Evolutionary conservation across 2,888 invertebrate genomes (phyloP), one percentile per base, ranked within the genome.

Genomic region (Chalcosyrphus nemorum): DNA sequence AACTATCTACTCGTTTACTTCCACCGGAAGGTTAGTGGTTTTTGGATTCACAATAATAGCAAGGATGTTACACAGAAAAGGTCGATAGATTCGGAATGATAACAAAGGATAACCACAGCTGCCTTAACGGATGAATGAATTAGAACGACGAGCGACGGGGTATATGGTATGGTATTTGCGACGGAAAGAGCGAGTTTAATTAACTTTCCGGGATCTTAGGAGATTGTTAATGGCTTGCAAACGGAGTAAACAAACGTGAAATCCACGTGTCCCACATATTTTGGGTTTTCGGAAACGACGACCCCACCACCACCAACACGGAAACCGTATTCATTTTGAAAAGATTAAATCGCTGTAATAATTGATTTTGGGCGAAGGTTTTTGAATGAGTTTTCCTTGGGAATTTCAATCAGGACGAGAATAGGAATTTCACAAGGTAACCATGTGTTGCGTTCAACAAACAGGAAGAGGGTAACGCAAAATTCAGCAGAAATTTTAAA

Each of bases 1-100:
- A 71, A 77, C 52, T n/a, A n/a, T n/a, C n/a, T 56, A 29, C 38
- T 71, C 7, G 27, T 29, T 59, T 29, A 41, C 56, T 32, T 47
- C 17, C 38, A 56, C 41, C 21, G 7, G 7, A 21, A 7, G 29
- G 15, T 2, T 29, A 41, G 41, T 57, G 63, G 21, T 45, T 56
- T 17, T 19, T 17, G 35, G 65, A 61, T 54, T 72, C 61, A 41
- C 52, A 45, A 74, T 45, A 54, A 63, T 15, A 29, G 32, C 32
- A 41, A 65, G 29, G 17, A 15, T 29, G 27, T 1, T 27, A 54
- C 38, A 41, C 15, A 24, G 41, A 72, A 59, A 52, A 80, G 80
- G 65, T 80, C 80, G 74, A 74, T 74, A 65, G 65, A 74, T 66
- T 66, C 52, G 7, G 27, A 80, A 74, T 74, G 65, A 74, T 80